Evolutionary conservation across 2,888 invertebrate genomes (phyloP).

Genomic region (Epiperipatus broadwayi): DNA sequence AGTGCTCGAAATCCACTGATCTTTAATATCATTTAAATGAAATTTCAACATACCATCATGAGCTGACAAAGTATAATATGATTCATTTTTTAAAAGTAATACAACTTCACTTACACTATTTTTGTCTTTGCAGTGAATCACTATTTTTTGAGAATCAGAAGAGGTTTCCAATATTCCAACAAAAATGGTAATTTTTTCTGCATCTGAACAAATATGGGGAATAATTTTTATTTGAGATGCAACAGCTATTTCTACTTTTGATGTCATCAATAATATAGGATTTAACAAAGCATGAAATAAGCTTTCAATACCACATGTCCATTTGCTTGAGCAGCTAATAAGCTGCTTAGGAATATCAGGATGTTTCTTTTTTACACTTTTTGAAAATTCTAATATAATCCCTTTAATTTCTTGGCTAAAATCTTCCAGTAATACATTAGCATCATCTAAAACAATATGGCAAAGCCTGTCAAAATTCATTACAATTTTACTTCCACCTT

Average conservation of each 20-base stretch:
- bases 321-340: conserved; percentile 34
- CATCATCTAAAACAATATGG: conserved; percentile 49
- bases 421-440: conserved; percentile 40
- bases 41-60: conserved; percentile 14
- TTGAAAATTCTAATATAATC: too few relatives aligned
- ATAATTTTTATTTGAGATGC: too few relatives aligned
- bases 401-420: conserved; percentile 30
- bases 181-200: too few relatives aligned
- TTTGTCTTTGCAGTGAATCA: too few relatives aligned
- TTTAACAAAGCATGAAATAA: conserved; percentile 37
- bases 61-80: conserved; percentile 14
- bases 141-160: too few relatives aligned
- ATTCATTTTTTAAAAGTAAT: conserved; percentile 12
- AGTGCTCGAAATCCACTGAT: conserved; percentile 6
- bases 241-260: conserved; percentile 51
- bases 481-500: conserved; percentile 31
- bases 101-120: too few relatives aligned
- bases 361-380: conserved; percentile 9
- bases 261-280: conserved; percentile 46
- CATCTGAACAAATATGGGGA: too few relatives aligned
- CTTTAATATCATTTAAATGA: conserved; percentile 12
- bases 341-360: conserved; percentile 21
- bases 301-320: conserved; percentile 40
- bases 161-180: too few relatives aligned
- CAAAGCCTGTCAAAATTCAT: conserved; percentile 42